Conservation (phyloP, 2,797 vertebrate genomes). For the Sternotherus odoratus region DNA sequence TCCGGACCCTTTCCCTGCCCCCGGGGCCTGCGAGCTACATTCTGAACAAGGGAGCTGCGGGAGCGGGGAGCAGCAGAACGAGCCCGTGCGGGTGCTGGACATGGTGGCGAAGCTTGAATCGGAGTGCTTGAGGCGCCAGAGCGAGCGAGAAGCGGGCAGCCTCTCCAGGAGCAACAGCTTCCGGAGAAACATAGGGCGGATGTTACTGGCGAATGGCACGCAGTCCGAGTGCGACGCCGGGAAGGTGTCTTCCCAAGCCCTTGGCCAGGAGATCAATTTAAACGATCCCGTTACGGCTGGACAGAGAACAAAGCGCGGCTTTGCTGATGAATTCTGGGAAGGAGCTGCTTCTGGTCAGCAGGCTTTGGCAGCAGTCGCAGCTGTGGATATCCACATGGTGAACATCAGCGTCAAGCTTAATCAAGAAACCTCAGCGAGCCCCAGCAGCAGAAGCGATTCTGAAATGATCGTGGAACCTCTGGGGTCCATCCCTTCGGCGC, state of each 20-base stretch:
- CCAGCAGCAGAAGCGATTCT: constrained; percentile 16
- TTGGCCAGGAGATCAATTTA: constrained; percentile 19
- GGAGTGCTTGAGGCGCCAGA: constrained; percentile 87
- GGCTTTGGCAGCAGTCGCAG: constrained; percentile 28
- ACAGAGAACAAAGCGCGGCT: not conserved
- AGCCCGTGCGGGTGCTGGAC: constrained; percentile 90
- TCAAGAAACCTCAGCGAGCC: constrained; percentile 40
- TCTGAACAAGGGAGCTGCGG: constrained; percentile 62
- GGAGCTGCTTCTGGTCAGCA: not conserved
- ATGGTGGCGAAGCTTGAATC: constrained; percentile 96
- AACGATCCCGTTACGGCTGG: constrained; percentile 2
- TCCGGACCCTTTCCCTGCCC: constrained; percentile 51
- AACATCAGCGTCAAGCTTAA: constrained; percentile 45
- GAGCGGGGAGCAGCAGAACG: constrained; percentile 75
- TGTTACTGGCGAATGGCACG: constrained; percentile 82
- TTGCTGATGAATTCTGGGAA: constrained; percentile 56
- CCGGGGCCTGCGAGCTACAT: constrained; percentile 54
- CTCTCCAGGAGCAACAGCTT: constrained; percentile 91
- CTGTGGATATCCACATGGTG: constrained; percentile 46
- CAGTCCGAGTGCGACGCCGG: constrained; percentile 35
- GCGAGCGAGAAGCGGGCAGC: constrained; percentile 78
- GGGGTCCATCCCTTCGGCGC: constrained; percentile 8
- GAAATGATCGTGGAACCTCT: constrained; percentile 48
- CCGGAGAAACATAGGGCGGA: constrained; percentile 87
- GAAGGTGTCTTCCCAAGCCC: not conserved